These are phyloP conservation scores for Electrona antarctica DNA, from an alignment of 2,113 vertebrate species.

Conservation along the genomic window DNA sequence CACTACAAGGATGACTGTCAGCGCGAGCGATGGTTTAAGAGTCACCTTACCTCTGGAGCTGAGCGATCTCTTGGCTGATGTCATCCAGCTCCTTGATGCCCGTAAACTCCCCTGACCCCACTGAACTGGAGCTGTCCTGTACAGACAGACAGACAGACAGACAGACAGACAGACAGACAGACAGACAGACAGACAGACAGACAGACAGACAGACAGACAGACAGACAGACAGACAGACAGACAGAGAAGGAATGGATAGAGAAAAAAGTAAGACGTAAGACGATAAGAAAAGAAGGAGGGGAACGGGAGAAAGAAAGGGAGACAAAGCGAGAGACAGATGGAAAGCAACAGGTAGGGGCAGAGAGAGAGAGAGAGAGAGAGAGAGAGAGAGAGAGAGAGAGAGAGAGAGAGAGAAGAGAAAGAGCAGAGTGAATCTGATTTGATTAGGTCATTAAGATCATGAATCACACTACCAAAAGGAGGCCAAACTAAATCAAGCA, in stretches of 20 bases:
- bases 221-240: slow-evolving; percentile 16
- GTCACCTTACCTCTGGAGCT: slow-evolving; percentile 87
- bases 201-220: slow-evolving; percentile 31
- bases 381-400: background rate
- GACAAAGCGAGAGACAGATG: too few species aligned
- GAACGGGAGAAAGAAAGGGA: too few species aligned
- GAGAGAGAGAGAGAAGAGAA: background rate
- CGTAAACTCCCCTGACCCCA: slow-evolving; percentile 93
- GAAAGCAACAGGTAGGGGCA: too few species aligned
- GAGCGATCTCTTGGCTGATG: slow-evolving; percentile 94
- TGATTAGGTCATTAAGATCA: too few species aligned
- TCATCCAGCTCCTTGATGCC: slow-evolving; percentile 97
- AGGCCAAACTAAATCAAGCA: too few species aligned
- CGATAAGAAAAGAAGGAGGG: too few species aligned
- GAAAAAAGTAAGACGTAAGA: too few species aligned
- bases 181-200: background rate
- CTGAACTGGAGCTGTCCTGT: slow-evolving; percentile 91
- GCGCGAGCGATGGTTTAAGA: background rate
- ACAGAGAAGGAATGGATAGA: too few species aligned
- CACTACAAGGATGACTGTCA: background rate
- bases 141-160: slow-evolving; percentile 16
- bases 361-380: too few species aligned
- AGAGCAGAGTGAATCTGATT: too few species aligned
- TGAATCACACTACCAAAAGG: too few species aligned
- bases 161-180: background rate